Percentiles rank a stretch among this genome's conserved stretches.
Evolutionary conservation across 2,888 invertebrate species (phyloP).

Genomic region (Idaea dimidiata): DNA sequence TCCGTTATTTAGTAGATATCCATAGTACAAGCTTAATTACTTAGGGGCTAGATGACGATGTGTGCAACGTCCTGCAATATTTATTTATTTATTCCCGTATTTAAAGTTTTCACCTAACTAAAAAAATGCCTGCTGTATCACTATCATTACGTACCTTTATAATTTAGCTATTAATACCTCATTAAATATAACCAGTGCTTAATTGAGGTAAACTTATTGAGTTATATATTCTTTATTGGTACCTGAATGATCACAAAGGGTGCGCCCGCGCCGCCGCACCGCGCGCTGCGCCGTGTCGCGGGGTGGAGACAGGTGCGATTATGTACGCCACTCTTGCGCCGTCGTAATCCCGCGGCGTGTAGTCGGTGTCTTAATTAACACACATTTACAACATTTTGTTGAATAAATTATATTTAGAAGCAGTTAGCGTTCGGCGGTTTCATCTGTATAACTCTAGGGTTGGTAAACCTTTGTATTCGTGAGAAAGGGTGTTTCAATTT

Average conservation of each 20-base stretch:
- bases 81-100: no score
- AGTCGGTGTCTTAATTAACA: slow-evolving; percentile 50
- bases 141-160: not conserved
- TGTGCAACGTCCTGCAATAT: no score
- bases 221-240: not conserved
- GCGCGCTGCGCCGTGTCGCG: not conserved
- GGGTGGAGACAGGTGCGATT: slow-evolving; percentile 31
- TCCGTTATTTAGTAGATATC: no score
- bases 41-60: no score
- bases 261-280: not conserved
- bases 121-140: not conserved
- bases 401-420: not conserved
- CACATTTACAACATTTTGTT: not conserved
- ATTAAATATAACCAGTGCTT: not conserved
- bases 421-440: no score
- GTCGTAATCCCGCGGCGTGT: slow-evolving; percentile 37
- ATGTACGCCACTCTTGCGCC: slow-evolving; percentile 36
- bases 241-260: not conserved
- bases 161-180: not conserved
- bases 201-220: not conserved
- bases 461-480: no score
- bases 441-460: no score
- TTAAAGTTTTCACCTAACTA: not conserved
- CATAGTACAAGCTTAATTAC: no score
- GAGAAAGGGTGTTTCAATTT: no score